Evolutionary conservation across 1,140 invertebrate genomes (phyloP).

Genomic region (Pomacea maculata): DNA sequence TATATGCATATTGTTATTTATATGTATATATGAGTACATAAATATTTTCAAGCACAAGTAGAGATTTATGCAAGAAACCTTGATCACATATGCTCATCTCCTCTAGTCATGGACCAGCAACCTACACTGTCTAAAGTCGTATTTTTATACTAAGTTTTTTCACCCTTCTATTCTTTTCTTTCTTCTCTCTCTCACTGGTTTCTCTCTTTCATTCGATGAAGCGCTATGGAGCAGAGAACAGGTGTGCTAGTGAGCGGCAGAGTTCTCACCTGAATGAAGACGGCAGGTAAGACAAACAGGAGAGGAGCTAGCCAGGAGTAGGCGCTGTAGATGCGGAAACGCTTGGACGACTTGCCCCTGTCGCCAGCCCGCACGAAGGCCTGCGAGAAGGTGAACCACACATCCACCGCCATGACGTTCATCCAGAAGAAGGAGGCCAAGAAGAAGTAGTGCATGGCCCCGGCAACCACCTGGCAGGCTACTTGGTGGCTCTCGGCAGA

Average conservation of each 20-base stretch:
- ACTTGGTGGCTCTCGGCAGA: slow-evolving; percentile 2
- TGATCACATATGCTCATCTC: too few relatives aligned
- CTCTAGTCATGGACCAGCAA: too few relatives aligned
- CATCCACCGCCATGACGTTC: slow-evolving; percentile 70
- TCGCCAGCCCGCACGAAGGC: slow-evolving; percentile 35
- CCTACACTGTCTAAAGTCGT: too few relatives aligned
- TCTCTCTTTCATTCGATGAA: too few relatives aligned
- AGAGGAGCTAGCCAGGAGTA: slow-evolving; percentile 66
- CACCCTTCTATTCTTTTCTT: too few relatives aligned
- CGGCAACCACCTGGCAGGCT: slow-evolving; percentile 56
- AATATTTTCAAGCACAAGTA: too few relatives aligned
- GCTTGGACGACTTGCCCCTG: slow-evolving; percentile 30
- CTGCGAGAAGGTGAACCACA: slow-evolving; percentile 71
- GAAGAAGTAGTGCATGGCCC: slow-evolving; percentile 68
- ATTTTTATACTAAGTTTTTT: too few relatives aligned
- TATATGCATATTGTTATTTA: too few relatives aligned
- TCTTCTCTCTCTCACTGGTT: too few relatives aligned
- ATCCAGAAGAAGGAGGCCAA: slow-evolving; percentile 71
- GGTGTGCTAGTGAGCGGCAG: not conserved
- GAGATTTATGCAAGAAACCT: too few relatives aligned
- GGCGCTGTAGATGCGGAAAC: slow-evolving; percentile 66
- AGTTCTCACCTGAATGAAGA: slow-evolving; percentile 63
- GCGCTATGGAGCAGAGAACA: too few relatives aligned
- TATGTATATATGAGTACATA: too few relatives aligned
- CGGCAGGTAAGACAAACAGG: slow-evolving; percentile 62